Percentiles rank a stretch among this genome's conserved stretches.
Evolutionary conservation across 2,113 vertebrate species (phyloP).

Genomic region (Baryphthengus martii): DNA sequence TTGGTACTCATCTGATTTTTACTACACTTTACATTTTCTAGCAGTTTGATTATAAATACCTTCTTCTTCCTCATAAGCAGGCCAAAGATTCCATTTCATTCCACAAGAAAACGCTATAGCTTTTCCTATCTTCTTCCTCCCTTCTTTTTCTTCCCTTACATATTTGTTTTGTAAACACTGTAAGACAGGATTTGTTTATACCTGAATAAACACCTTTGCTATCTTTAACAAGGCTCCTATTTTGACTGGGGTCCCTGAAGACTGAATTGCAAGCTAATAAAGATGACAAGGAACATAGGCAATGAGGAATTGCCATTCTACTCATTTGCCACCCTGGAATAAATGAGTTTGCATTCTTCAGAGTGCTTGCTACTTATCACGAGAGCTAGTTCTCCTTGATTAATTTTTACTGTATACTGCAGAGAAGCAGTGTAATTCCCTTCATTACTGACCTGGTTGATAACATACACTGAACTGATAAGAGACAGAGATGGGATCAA

Average conservation of each 20-base stretch:
- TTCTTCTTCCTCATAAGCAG: not conserved
- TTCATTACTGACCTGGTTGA: not conserved
- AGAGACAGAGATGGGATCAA: not conserved
- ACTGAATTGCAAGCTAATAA: not conserved
- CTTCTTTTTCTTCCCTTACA: not conserved
- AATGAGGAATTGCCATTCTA: not conserved
- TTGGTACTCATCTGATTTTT: not conserved
- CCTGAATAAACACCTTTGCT: not conserved
- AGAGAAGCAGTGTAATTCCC: not conserved
- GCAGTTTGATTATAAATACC: not conserved
- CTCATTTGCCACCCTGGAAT: not conserved
- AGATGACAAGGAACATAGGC: not conserved
- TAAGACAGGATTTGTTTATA: not conserved
- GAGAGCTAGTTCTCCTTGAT: not conserved
- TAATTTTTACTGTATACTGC: not conserved
- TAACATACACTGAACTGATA: not conserved
- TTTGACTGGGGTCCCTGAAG: not conserved
- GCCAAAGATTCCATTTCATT: not conserved
- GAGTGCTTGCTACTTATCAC: not conserved
- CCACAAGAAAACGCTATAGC: not conserved
- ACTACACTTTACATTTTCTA: not conserved
- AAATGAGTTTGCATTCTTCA: not conserved
- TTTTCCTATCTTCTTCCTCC: not conserved
- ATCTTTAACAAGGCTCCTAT: not conserved
- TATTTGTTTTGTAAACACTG: not conserved